Evolutionary conservation across 2,888 invertebrate species (phyloP).

Genomic region (Euplagia quadripunctaria): DNA sequence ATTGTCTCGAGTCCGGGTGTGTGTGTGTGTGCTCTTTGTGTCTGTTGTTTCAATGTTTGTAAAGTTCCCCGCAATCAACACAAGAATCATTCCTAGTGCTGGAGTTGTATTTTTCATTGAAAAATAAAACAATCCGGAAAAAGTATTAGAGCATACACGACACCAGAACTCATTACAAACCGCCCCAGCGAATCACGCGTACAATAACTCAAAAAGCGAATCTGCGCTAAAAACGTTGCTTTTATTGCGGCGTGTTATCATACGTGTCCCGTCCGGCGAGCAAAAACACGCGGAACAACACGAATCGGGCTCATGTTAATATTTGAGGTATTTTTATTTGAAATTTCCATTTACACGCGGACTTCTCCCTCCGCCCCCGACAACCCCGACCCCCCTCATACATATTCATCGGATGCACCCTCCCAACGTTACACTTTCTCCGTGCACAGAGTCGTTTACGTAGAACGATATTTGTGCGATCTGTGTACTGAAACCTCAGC

Average conservation of each 20-base stretch:
- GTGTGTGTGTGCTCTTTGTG: no score
- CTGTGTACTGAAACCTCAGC: slow-evolving; percentile 70
- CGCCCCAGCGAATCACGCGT: slow-evolving; percentile 47
- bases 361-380: slow-evolving; percentile 47
- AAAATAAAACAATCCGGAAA: no score
- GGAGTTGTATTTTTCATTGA: no score
- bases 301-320: slow-evolving; percentile 86
- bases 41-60: no score
- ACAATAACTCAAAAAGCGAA: slow-evolving; percentile 60
- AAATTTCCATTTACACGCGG: slow-evolving; percentile 86
- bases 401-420: slow-evolving; percentile 89
- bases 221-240: slow-evolving; percentile 60
- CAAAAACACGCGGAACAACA: slow-evolving; percentile 78
- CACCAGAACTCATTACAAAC: slow-evolving; percentile 40
- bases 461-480: slow-evolving; percentile 67
- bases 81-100: no score
- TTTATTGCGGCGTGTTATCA: slow-evolving; percentile 70
- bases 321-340: slow-evolving; percentile 87
- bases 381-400: slow-evolving; percentile 80
- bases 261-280: slow-evolving; percentile 70
- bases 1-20: no score
- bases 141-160: not conserved
- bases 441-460: slow-evolving; percentile 60
- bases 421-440: slow-evolving; percentile 85
- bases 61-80: no score